Evolutionary conservation across 2,888 invertebrate species (phyloP).

Genomic region (Agrochola macilenta): DNA sequence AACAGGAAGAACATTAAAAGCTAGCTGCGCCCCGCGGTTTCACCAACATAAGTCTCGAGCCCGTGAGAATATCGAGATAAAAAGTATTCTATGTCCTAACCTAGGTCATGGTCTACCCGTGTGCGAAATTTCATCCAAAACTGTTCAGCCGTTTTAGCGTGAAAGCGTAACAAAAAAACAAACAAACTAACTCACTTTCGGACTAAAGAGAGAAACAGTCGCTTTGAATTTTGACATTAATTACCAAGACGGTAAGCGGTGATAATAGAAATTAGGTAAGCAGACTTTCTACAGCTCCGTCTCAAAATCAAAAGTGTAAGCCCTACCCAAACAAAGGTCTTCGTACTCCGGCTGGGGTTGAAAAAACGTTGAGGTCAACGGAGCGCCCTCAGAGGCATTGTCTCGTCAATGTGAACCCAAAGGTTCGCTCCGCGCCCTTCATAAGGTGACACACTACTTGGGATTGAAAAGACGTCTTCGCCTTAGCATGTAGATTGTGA

Average conservation of each 20-base stretch:
- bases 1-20: neutral
- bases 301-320: constrained; percentile 11
- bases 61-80: too few relatives aligned
- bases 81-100: too few relatives aligned
- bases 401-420: constrained; percentile 74
- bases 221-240: neutral
- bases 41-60: too few relatives aligned
- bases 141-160: too few relatives aligned
- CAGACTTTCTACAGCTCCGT: neutral
- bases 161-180: too few relatives aligned
- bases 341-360: constrained; percentile 67
- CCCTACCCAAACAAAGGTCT: constrained; percentile 67
- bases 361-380: constrained; percentile 73
- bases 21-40: too few relatives aligned
- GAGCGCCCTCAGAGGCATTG: constrained; percentile 73
- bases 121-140: too few relatives aligned
- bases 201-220: neutral
- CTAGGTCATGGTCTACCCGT: too few relatives aligned
- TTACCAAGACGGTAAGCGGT: neutral
- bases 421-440: constrained; percentile 69
- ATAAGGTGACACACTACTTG: constrained; percentile 69
- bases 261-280: neutral
- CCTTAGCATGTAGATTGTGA: constrained; percentile 28
- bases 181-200: too few relatives aligned
- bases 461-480: constrained; percentile 26